Evolutionary conservation across 2,113 vertebrate species (phyloP).

Genomic region (Calyptomena viridis): DNA sequence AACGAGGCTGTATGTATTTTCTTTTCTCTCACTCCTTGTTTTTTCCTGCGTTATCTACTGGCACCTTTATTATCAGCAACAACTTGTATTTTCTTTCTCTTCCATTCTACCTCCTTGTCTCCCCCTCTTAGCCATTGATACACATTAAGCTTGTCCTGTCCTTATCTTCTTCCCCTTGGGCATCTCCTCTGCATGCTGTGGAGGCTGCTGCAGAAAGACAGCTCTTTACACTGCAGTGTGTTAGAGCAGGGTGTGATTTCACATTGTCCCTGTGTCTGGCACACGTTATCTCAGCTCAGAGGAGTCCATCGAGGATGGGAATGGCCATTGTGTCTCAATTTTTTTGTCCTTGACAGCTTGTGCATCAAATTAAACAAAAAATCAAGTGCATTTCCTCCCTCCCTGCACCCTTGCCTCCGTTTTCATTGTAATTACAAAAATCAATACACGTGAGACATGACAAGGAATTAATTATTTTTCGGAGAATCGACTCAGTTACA

Average conservation of each 20-base stretch:
- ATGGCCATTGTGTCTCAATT: background rate
- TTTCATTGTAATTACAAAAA: conserved; percentile 47
- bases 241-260: background rate
- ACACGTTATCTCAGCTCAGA: background rate
- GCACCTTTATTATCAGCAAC: background rate
- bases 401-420: background rate
- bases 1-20: background rate
- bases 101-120: background rate
- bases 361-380: background rate
- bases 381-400: conserved; percentile 12
- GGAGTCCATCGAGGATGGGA: background rate
- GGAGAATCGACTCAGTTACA: background rate
- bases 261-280: background rate
- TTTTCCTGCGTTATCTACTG: background rate
- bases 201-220: background rate
- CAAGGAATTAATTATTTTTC: conserved; percentile 60
- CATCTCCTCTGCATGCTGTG: background rate
- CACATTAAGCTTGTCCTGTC: background rate
- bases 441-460: conserved; percentile 30
- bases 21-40: background rate
- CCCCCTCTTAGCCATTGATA: background rate
- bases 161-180: conserved; percentile 1
- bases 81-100: background rate
- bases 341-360: conserved; percentile 5
- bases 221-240: background rate